Evolutionary conservation across 2,797 vertebrate species (phyloP).

Genomic region (Syngnathus rostellatus): DNA sequence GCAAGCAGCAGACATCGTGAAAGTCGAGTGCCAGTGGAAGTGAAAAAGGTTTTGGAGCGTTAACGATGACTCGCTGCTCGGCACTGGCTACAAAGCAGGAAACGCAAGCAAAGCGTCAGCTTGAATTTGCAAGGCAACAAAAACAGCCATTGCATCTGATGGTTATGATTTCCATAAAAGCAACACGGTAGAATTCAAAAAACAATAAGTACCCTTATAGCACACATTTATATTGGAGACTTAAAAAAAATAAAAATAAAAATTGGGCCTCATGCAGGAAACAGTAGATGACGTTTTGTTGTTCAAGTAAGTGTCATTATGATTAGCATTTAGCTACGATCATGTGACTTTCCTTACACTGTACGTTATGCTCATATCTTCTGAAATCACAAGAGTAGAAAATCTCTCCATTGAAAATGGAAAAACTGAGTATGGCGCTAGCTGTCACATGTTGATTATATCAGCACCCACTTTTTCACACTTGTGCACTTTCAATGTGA

Average conservation of each 20-base stretch:
- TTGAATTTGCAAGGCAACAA: slow-evolving; percentile 5
- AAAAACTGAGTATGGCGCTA: too few relatives aligned
- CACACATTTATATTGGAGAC: neutral
- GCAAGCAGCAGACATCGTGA: slow-evolving; percentile 41
- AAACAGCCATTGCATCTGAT: neutral
- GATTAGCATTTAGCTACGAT: too few relatives aligned
- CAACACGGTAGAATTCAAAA: neutral
- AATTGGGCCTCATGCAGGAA: slow-evolving; percentile 1
- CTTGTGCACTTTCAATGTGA: neutral
- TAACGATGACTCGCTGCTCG: neutral
- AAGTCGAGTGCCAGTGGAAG: slow-evolving; percentile 56
- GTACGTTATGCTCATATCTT: too few relatives aligned
- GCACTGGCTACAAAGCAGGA: slow-evolving; percentile 35
- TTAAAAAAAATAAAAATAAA: neutral
- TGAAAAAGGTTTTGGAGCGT: slow-evolving; percentile 48
- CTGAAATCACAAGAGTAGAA: too few relatives aligned
- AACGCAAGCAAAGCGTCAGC: slow-evolving; percentile 45
- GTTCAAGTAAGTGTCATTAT: too few relatives aligned
- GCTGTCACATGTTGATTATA: too few relatives aligned
- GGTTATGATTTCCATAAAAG: neutral
- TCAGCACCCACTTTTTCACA: neutral
- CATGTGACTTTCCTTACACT: too few relatives aligned
- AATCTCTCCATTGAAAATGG: too few relatives aligned
- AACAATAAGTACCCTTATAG: neutral
- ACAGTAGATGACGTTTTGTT: neutral